Evolutionary conservation across 1,140 invertebrate species (phyloP).

Genomic region (Papilio polyxenes): DNA sequence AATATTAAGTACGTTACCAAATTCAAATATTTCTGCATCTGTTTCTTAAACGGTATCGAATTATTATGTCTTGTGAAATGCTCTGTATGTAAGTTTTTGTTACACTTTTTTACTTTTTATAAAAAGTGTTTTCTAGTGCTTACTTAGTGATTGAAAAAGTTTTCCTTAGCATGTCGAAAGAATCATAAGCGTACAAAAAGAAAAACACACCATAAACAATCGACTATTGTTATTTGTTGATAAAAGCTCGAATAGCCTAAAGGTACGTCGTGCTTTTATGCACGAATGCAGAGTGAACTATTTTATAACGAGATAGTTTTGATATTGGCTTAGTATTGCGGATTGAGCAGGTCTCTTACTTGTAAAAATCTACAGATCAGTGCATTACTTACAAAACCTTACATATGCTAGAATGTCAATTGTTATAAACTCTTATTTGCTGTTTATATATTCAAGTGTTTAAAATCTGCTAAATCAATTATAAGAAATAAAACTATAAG

Average conservation of each 20-base stretch:
- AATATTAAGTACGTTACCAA: neutral
- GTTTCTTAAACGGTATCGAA: neutral
- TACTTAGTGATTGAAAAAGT: neutral
- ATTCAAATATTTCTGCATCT: neutral
- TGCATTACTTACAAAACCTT: too few species aligned
- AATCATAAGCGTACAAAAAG: neutral
- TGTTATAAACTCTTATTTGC: neutral
- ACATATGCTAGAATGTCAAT: neutral
- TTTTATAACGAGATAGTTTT: neutral
- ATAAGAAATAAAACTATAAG: conserved; percentile 20
- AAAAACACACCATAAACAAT: conserved; percentile 44
- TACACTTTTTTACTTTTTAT: neutral
- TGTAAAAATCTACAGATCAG: neutral
- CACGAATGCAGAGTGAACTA: conserved; percentile 9
- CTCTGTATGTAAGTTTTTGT: too few species aligned
- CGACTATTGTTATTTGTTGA: conserved; percentile 50
- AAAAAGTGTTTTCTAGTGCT: neutral
- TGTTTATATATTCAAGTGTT: neutral
- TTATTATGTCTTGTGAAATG: neutral
- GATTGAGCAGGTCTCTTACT: neutral
- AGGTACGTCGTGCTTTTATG: conserved; percentile 46
- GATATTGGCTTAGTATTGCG: neutral
- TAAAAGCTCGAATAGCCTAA: conserved; percentile 51
- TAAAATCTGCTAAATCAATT: conserved; percentile 24
- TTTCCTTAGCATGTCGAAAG: neutral